Percentiles rank a stretch among this genome's conserved stretches.
phyloP scores from a whole-genome alignment of 2,888 invertebrate species.

The Drosophila nr. perissopoda region DNA sequence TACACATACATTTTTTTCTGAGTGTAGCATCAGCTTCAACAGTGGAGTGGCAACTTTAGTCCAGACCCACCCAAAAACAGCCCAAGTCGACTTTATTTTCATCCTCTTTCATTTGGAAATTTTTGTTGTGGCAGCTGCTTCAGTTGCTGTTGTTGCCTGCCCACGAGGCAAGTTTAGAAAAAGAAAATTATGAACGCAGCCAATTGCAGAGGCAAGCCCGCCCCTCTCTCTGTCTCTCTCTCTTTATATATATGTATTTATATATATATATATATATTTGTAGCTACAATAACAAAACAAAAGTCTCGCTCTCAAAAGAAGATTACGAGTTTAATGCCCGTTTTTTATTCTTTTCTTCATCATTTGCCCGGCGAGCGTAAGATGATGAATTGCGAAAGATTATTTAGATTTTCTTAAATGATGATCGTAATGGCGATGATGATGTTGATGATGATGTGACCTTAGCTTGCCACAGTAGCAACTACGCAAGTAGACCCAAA shows the following conservation, averaged over 20 bases:
- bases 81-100: conserved; percentile 47
- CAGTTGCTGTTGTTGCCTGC: conserved; percentile 33
- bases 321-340: conserved; percentile 25
- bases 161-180: conserved; percentile 43
- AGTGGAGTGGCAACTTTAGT: conserved; percentile 30
- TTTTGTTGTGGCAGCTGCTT: conserved; percentile 41
- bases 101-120: conserved; percentile 61
- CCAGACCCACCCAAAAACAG: conserved; percentile 31
- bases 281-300: conserved; percentile 22
- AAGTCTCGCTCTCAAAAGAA: not conserved
- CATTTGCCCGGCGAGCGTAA: conserved; percentile 33
- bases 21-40: conserved; percentile 12
- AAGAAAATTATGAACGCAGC: conserved; percentile 65
- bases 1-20: not conserved
- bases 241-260: conserved; percentile 41
- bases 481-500: not conserved
- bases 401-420: conserved; percentile 23
- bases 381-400: conserved; percentile 47
- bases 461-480: not conserved
- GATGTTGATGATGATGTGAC: conserved; percentile 5
- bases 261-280: conserved; percentile 36
- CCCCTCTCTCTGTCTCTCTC: conserved; percentile 20
- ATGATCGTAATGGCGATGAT: not conserved
- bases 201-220: conserved; percentile 53
- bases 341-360: not conserved